Evolutionary conservation across 2,797 vertebrate genomes (phyloP).

Genomic region (Merluccius polli): DNA sequence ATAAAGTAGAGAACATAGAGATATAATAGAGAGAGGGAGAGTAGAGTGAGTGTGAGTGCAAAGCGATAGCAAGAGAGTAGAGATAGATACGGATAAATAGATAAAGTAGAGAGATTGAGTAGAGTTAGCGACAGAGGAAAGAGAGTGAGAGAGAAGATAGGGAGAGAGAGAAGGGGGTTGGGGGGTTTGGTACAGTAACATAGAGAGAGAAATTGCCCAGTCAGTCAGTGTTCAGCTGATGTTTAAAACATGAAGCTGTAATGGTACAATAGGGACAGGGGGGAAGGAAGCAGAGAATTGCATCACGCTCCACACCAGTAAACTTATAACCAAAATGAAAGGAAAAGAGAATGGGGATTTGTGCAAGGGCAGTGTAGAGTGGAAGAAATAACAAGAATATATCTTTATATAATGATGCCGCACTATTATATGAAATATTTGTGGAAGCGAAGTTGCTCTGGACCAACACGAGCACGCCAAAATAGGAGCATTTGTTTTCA

Average conservation of each 20-base stretch:
- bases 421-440: background rate
- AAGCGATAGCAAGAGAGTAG: background rate
- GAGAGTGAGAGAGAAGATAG: slow-evolving; percentile 32
- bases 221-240: slow-evolving; percentile 51
- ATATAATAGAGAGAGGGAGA: no score
- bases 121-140: no score
- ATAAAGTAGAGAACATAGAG: no score
- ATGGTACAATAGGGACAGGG: slow-evolving; percentile 42
- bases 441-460: background rate
- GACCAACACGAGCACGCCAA: background rate
- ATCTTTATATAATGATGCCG: background rate
- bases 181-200: background rate
- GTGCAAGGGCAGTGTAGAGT: background rate
- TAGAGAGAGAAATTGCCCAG: slow-evolving; percentile 33
- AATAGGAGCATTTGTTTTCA: background rate
- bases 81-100: background rate
- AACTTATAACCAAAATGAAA: slow-evolving; percentile 25
- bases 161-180: background rate
- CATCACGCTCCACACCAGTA: slow-evolving; percentile 37
- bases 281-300: slow-evolving; percentile 24
- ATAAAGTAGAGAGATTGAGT: background rate
- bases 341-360: slow-evolving; percentile 15
- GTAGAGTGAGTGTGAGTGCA: no score
- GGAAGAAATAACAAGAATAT: background rate
- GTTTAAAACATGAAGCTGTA: slow-evolving; percentile 64